These are phyloP conservation scores for Coregonus clupeaformis DNA, from an alignment of 2,113 vertebrate species.

Conservation along the genomic window DNA sequence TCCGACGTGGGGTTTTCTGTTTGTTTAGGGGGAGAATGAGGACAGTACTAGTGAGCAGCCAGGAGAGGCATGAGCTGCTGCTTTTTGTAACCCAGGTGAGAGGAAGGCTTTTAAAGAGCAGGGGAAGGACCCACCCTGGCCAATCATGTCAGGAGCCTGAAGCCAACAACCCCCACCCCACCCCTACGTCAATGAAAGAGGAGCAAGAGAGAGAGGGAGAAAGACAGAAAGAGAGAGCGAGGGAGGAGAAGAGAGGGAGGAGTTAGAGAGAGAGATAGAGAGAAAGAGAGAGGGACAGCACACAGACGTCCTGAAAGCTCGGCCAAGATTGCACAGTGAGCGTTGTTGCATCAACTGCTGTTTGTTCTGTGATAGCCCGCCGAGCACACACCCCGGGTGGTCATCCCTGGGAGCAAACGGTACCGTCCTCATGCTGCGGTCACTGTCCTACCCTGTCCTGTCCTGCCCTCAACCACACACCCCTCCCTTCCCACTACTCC, in stretches of 20 bases:
- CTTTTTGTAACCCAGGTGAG: conserved; percentile 65
- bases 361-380: conserved; percentile 24
- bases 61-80: conserved; percentile 30
- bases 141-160: conserved; percentile 53
- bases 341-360: conserved; percentile 38
- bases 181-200: conserved; percentile 31
- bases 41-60: conserved; percentile 17
- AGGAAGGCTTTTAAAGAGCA: conserved; percentile 58
- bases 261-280: conserved; percentile 9
- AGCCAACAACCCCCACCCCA: conserved; percentile 20
- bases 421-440: neutral
- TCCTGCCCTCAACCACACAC: no score
- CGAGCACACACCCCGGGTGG: neutral
- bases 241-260: neutral
- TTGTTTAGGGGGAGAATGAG: neutral
- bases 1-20: neutral
- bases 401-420: conserved; percentile 2
- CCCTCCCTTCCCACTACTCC: neutral
- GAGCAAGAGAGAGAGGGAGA: neutral
- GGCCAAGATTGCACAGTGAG: conserved; percentile 24
- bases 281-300: conserved; percentile 6
- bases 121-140: conserved; percentile 60
- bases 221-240: neutral
- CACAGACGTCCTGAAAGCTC: neutral
- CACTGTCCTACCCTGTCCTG: neutral